Evolutionary conservation across 2,888 invertebrate genomes (phyloP), one percentile per base, ranked within the genome.

Genomic region (Ophion ventricosus): DNA sequence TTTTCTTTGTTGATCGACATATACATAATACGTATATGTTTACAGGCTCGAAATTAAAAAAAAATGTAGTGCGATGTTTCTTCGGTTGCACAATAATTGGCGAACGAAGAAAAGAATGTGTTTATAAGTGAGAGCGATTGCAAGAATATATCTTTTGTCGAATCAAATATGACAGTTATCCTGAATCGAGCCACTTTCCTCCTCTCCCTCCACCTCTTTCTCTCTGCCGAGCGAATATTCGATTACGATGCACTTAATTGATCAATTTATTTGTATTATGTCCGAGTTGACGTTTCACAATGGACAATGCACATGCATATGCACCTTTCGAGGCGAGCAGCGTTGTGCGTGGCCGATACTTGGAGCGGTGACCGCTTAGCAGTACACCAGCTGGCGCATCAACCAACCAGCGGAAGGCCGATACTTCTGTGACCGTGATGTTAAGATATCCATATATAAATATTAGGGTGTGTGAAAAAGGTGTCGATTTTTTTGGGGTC

Each of bases 81-180:
- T 43, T 43, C 66, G 25, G 11, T 23, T 23, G 40, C 40, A 14
- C 66, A 40, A 40, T 23, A 11, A 23, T 11, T 25, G 25, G 5
- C 23, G 43, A 43, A 43, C 5, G 23, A 66, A 3, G 1, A 40
- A 66, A 66, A 20, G 40, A 4, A n/a, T 20, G n/a, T 2, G 35
- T 40, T 29, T 20, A 29, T n/a, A n/a, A 29, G 26, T 67, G 17
- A 25, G 49, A 67, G 17, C 17, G 14, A 2, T 67, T 57, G 56
- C 14, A 1, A 56, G 26, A 56, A 59, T 2, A 23, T 59, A 43
- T 43, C 43, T 43, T 43, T 43, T 57, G 57, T 23, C 57, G 29
- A 72, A 56, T 72, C 59, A 40, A 59, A 40, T 59, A 14, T 20
- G 35, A 57, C 35, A 40, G 23, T 72, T 20, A 25, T 20, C 57